Conservation (phyloP, 2,888 invertebrate genomes). For the Chydorus sphaericus region DNA sequence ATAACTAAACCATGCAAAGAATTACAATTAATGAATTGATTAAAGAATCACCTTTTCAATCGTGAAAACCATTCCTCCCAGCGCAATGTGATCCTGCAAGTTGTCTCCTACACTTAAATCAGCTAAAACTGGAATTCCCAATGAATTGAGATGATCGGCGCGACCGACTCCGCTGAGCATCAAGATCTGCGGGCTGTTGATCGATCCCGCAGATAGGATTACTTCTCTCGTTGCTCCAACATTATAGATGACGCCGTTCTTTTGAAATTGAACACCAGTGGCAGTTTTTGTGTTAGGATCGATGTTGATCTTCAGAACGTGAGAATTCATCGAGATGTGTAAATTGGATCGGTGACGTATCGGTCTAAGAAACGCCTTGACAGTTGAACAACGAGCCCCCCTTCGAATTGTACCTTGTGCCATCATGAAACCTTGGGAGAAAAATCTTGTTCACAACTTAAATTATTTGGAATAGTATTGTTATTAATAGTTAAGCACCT, state of each 20-base stretch:
- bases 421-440: constrained; percentile 63
- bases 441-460: neutral
- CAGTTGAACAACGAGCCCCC: constrained; percentile 76
- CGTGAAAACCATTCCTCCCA: constrained; percentile 45
- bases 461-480: too few species aligned
- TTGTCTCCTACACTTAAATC: constrained; percentile 44
- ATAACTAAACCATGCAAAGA: neutral
- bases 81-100: constrained; percentile 48
- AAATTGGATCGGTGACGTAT: constrained; percentile 63
- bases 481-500: neutral
- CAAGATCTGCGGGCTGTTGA: constrained; percentile 60
- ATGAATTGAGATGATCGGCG: constrained; percentile 38
- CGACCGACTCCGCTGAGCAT: constrained; percentile 67
- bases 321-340: constrained; percentile 67
- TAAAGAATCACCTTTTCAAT: constrained; percentile 25
- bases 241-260: constrained; percentile 34
- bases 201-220: constrained; percentile 56
- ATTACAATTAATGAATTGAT: neutral
- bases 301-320: constrained; percentile 48
- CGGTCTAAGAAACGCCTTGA: constrained; percentile 72
- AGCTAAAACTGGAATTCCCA: constrained; percentile 36
- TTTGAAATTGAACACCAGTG: constrained; percentile 43
- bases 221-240: constrained; percentile 52
- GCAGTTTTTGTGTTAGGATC: constrained; percentile 35
- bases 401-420: constrained; percentile 75